Percentiles rank a stretch among this genome's conserved stretches.
Conservation (phyloP, 2,888 invertebrate genomes). For the Dromius quadrimaculatus region DNA sequence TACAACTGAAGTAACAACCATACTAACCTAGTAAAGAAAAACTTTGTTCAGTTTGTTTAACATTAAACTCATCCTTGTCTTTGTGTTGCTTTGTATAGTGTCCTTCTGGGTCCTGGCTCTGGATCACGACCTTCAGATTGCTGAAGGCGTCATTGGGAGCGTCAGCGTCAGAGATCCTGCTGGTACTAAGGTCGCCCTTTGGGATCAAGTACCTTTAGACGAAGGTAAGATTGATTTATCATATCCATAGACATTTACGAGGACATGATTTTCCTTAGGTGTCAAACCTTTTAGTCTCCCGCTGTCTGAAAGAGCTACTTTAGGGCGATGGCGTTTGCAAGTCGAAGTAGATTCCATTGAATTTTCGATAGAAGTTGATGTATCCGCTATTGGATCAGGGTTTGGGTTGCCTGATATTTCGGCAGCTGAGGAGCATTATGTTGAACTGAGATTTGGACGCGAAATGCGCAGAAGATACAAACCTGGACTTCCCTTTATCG, state of each 20-base stretch:
- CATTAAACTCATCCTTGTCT: neutral
- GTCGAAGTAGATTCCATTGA: constrained; percentile 69
- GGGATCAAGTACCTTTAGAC: constrained; percentile 75
- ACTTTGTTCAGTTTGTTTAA: too few relatives aligned
- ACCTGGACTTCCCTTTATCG: constrained; percentile 76
- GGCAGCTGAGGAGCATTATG: constrained; percentile 77
- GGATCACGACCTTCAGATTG: constrained; percentile 74
- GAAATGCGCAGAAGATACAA: constrained; percentile 76
- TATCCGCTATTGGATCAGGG: constrained; percentile 67
- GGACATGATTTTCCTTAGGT: too few relatives aligned
- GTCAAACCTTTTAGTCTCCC: constrained; percentile 71
- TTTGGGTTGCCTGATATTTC: constrained; percentile 70
- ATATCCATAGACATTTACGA: too few relatives aligned
- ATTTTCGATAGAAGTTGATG: constrained; percentile 71
- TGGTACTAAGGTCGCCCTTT: constrained; percentile 75
- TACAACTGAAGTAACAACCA: neutral
- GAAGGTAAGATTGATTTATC: constrained; percentile 68
- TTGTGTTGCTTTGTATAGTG: constrained; percentile 67
- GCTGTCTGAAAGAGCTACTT: constrained; percentile 70
- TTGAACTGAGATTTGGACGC: constrained; percentile 74
- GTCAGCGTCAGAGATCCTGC: constrained; percentile 74
- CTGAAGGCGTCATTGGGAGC: constrained; percentile 71
- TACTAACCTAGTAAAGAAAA: too few relatives aligned
- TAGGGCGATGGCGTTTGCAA: constrained; percentile 73
- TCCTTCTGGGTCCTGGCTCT: constrained; percentile 76